phyloP scores from a whole-genome alignment of 1,140 invertebrate species.

The Drosophila neocordata region DNA sequence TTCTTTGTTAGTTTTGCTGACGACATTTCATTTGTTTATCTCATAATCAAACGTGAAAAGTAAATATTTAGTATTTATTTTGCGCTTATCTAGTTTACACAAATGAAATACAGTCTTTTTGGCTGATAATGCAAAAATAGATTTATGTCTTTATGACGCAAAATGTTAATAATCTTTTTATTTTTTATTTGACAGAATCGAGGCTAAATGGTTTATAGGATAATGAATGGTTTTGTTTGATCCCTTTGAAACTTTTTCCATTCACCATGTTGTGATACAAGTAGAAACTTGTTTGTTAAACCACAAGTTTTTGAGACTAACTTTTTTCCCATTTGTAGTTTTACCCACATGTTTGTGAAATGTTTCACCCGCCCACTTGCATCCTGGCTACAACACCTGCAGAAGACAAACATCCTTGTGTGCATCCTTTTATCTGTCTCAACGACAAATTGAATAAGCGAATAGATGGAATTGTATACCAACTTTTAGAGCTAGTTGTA shows the following conservation, averaged over 20 bases:
- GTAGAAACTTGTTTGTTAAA: background rate
- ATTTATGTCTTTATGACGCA: conserved; percentile 32
- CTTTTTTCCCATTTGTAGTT: background rate
- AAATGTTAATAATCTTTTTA: conserved; percentile 11
- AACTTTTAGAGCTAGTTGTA: conserved; percentile 26
- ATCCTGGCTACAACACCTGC: conserved; percentile 31
- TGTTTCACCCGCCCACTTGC: background rate
- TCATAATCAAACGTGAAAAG: conserved; percentile 5
- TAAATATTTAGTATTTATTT: background rate
- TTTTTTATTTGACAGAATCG: background rate
- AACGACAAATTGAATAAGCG: conserved; percentile 56
- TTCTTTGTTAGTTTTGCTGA: background rate
- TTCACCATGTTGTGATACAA: conserved; percentile 1
- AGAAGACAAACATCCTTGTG: conserved; percentile 13
- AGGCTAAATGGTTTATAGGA: background rate
- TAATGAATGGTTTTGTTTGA: background rate
- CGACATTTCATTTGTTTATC: conserved; percentile 21
- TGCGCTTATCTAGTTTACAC: conserved; percentile 17
- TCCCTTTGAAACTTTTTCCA: background rate
- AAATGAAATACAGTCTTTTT: conserved; percentile 24
- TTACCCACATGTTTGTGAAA: conserved; percentile 25
- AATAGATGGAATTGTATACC: conserved; percentile 36
- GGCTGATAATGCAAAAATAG: conserved; percentile 38
- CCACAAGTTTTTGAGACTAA: conserved; percentile 19
- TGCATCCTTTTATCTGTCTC: conserved; percentile 26